Evolutionary conservation across 2,797 vertebrate species (phyloP).

Genomic region (Halcyon leucocephala): DNA sequence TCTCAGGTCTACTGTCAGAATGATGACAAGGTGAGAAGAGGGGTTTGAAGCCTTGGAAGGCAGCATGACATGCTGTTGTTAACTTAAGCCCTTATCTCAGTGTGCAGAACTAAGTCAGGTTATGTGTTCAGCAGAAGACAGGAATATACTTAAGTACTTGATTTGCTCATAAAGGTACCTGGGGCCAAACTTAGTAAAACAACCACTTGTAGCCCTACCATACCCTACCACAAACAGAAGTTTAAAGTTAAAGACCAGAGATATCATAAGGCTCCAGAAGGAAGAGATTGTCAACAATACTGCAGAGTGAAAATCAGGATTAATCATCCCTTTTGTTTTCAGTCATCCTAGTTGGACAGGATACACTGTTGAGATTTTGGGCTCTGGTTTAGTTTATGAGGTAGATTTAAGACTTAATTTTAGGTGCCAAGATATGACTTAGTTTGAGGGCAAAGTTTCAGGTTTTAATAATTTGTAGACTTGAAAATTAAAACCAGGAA

Average conservation of each 20-base stretch:
- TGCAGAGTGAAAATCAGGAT: background rate
- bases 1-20: background rate
- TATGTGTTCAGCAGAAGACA: background rate
- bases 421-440: constrained; percentile 23
- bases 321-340: background rate
- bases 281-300: background rate
- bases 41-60: background rate
- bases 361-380: background rate
- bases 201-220: background rate
- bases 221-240: background rate
- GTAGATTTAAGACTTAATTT: background rate
- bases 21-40: background rate
- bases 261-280: background rate
- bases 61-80: background rate
- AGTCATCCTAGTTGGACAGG: background rate
- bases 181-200: background rate
- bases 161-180: background rate
- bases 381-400: constrained; percentile 1
- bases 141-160: background rate
- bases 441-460: constrained; percentile 23
- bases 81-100: background rate
- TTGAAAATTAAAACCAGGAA: constrained; percentile 42
- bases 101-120: background rate
- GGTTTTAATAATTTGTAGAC: background rate
- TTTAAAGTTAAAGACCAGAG: background rate